Evolutionary conservation across 2,888 invertebrate genomes (phyloP), one percentile per base, ranked within the genome.

Genomic region (Mesorhabditis spiculigera): DNA sequence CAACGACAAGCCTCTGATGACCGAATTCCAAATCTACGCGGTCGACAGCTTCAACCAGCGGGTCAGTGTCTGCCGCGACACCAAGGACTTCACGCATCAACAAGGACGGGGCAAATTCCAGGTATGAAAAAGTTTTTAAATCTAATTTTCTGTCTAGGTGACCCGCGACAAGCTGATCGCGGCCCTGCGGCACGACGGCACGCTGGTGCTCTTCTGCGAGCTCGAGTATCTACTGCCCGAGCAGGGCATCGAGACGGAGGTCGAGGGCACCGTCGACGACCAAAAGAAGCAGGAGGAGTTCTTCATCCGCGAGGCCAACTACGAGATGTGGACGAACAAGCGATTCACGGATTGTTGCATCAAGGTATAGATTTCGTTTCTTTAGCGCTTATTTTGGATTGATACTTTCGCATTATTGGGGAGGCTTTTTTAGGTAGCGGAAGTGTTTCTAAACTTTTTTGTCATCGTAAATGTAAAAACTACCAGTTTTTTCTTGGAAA

Each of bases 41-140:
- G 68, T 81, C 0, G 80, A 84, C 65, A 71, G 70, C 4, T 76
- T 73, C 45, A 68, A 68, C n/a, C 73, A 78, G 43, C 68, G 80
- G 8, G 78, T 83, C 28, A 82, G 80, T 68, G 81, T 85, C 41
- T 85, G 85, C 73, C 73, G 83, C 43, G 85, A 85, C 71, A 81
- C 81, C 5, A 84, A 85, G 65, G 85, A 85, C 50, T 85, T 85
- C 73, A 81, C 82, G 0, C 81, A 83, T 71, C 84, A 84, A 64
- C 84, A 85, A 69, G 85, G 85, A 4, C 75, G 85, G 0, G 85
- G 85, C 10, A 85, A 84, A 67, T 84, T 84, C 67, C 83, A 84
- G 73, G 80, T 81, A 50, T 44, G 50, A 28, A 50, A n/a, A 50
- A 13, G 58, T 50, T n/a, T 50, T 10, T 16, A 65, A 65, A 43